Conservation (phyloP, 2,797 vertebrate species). For the Thunnus albacares region DNA sequence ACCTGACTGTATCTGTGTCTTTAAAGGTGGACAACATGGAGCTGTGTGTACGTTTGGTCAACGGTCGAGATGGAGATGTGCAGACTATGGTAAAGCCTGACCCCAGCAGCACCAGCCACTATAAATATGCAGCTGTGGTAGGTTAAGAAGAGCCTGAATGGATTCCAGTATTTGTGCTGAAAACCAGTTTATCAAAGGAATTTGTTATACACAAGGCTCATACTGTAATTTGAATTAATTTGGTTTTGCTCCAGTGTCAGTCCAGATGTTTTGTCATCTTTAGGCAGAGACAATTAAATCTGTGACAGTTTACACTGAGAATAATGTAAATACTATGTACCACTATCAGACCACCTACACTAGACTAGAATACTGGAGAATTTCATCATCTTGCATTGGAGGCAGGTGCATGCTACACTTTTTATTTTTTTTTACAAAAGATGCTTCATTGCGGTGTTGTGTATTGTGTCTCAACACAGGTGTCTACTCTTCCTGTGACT, state of each 20-base stretch:
- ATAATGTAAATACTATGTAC: no score
- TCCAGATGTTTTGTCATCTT: neutral
- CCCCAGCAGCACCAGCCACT: constrained; percentile 69
- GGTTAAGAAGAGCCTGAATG: neutral
- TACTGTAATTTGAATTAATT: neutral
- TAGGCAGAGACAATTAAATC: no score
- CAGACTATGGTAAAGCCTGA: constrained; percentile 79
- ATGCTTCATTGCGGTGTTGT: neutral
- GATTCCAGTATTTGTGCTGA: neutral
- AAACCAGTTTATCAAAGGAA: neutral
- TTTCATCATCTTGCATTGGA: neutral
- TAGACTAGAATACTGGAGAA: no score
- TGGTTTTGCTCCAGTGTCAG: neutral
- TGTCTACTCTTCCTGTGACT: neutral
- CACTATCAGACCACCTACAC: no score
- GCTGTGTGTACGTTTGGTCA: constrained; percentile 85
- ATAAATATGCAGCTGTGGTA: constrained; percentile 82
- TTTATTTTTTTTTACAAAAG: neutral
- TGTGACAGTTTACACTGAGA: neutral
- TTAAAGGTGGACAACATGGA: constrained; percentile 84
- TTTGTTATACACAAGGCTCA: neutral
- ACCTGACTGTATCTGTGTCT: neutral
- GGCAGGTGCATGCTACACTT: neutral
- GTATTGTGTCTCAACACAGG: constrained; percentile 64
- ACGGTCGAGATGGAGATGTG: constrained; percentile 81